These are phyloP conservation scores for Helleia helle DNA, from an alignment of 2,888 invertebrate genomes.

Conservation along the genomic window DNA sequence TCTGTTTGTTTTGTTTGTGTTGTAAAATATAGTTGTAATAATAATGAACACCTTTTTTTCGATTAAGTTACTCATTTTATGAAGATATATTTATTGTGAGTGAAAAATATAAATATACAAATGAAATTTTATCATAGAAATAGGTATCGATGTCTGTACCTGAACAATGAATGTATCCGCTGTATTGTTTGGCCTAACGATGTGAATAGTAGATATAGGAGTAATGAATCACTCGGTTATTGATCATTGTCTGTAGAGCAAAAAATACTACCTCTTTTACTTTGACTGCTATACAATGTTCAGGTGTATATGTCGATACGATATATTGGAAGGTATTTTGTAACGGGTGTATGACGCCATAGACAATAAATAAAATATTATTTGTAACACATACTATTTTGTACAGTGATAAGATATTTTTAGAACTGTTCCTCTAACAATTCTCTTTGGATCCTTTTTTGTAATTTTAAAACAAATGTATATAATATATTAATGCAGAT, in stretches of 20 bases:
- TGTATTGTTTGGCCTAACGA: too few relatives aligned
- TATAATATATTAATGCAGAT: background rate
- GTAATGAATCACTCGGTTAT: too few relatives aligned
- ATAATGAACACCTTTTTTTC: too few relatives aligned
- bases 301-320: background rate
- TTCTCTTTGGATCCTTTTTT: too few relatives aligned
- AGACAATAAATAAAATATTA: conserved; percentile 13
- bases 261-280: too few relatives aligned
- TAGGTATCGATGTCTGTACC: background rate
- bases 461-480: background rate
- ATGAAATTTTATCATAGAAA: background rate
- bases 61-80: too few relatives aligned
- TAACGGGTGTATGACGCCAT: background rate
- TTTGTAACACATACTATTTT: conserved; percentile 18
- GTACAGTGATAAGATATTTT: conserved; percentile 26
- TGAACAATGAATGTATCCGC: too few relatives aligned
- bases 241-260: too few relatives aligned
- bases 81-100: too few relatives aligned
- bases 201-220: too few relatives aligned
- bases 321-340: background rate
- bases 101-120: background rate
- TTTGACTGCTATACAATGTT: background rate
- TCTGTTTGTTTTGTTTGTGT: too few relatives aligned
- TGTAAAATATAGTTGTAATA: too few relatives aligned
- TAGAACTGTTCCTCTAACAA: conserved; percentile 28